Percentiles rank a stretch among this genome's conserved stretches.
These are phyloP conservation scores for Lynx canadensis DNA, from an alignment of 2,113 vertebrate species.

Conservation along the genomic window DNA sequence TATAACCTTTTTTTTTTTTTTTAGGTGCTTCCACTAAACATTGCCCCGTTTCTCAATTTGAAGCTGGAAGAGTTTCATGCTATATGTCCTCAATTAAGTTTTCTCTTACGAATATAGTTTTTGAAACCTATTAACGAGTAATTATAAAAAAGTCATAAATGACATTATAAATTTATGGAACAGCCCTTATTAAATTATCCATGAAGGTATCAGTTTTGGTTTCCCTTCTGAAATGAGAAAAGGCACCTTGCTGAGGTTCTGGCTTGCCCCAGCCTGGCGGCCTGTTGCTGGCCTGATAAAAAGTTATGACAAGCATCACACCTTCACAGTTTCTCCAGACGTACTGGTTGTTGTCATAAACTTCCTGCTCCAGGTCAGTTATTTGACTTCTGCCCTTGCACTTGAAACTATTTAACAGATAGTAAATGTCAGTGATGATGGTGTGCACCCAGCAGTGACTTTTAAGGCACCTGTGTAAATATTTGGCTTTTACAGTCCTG, in stretches of 20 bases:
- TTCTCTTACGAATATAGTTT: neutral
- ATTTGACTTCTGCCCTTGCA: slow-evolving; percentile 49
- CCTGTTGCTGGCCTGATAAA: slow-evolving; percentile 5
- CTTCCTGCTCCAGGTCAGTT: slow-evolving; percentile 59
- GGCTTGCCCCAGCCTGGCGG: neutral
- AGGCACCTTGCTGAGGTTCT: neutral
- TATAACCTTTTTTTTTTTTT: neutral
- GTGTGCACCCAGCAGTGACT: neutral
- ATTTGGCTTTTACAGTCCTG: slow-evolving; percentile 34
- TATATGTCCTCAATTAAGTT: neutral
- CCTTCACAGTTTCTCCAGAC: slow-evolving; percentile 34
- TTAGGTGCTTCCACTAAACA: neutral
- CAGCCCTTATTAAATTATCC: slow-evolving; percentile 82
- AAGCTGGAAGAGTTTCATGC: slow-evolving; percentile 2
- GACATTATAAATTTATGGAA: slow-evolving; percentile 74
- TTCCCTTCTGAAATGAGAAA: slow-evolving; percentile 72
- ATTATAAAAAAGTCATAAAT: slow-evolving; percentile 37
- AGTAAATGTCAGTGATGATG: slow-evolving; percentile 60
- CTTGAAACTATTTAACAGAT: slow-evolving; percentile 66
- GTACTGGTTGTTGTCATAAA: slow-evolving; percentile 53
- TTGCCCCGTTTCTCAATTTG: neutral
- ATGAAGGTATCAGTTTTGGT: slow-evolving; percentile 76
- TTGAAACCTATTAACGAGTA: neutral
- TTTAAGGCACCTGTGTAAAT: slow-evolving; percentile 67
- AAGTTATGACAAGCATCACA: slow-evolving; percentile 64